Base-by-base conservation (phyloP, 2,113 vertebrate species). In the Chrysemys picta region DNA sequence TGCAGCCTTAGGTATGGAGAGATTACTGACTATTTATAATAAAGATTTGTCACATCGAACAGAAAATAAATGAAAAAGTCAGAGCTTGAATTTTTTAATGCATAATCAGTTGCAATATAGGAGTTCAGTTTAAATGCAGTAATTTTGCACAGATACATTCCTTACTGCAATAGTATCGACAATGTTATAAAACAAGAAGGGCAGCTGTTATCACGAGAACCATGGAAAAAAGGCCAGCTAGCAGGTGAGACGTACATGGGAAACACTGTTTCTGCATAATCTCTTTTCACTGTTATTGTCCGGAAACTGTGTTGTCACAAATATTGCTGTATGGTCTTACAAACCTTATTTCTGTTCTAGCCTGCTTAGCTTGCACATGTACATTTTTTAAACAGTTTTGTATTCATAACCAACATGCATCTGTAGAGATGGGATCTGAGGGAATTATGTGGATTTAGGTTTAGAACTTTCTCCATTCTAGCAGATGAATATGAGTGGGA, bases 381-480 rank as follows among this genome's bases (percentile, higher is more conserved):
- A 91, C 75, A 82, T 92, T 96, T 94, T 54, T 52, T 0, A 94
- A 93, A 94, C 93, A 88, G 85, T 80, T 91, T 94, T 81, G 87
- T 95, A 95, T 91, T 95, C 89, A 95, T 90, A 75, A 94, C 85
- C 92, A 92, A 95, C 53, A 80, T 93, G 96, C 94, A 95, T 93
- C 91, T 94, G 87, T 75, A 94, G 84, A 96, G 4, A 89, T 47
- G 81, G 88, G 94, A 97, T 95, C 65, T 80, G 24, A 92, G 81
- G 95, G 95, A 96, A 96, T 97, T 97, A 97, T 85, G 81, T 80
- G 96, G 94, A 97, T 96, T 97, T 96, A 95, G 83, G 42, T 94
- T 96, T 88, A 96, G 91, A 95, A 94, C 88, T 96, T 95, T 95
- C 88, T 42, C 54, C 29, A 75, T 94, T 59, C 76, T 87, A 84